These are phyloP conservation scores for Myiagra hebetior DNA, from an alignment of 2,113 vertebrate genomes.

Conservation along the genomic window DNA sequence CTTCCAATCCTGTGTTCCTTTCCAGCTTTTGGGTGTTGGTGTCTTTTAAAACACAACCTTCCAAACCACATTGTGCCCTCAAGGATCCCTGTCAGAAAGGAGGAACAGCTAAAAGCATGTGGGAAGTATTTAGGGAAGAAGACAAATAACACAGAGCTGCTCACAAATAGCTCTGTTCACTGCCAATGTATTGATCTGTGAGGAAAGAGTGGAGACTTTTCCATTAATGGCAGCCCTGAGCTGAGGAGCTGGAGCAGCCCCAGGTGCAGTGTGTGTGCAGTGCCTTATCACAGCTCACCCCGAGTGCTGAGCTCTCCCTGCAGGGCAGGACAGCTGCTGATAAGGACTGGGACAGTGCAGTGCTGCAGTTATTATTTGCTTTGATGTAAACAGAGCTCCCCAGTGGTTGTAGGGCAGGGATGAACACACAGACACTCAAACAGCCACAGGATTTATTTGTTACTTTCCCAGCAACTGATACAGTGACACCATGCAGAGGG, in stretches of 20 bases:
- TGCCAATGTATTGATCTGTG: background rate
- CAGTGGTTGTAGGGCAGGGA: background rate
- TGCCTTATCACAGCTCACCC: background rate
- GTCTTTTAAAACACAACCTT: background rate
- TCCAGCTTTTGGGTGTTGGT: background rate
- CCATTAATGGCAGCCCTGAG: background rate
- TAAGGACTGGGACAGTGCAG: background rate
- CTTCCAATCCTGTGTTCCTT: background rate
- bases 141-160: background rate
- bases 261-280: background rate
- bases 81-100: background rate
- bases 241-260: background rate
- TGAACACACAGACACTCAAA: background rate
- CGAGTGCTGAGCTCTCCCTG: background rate
- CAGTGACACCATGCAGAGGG: accelerated
- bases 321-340: background rate
- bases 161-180: background rate
- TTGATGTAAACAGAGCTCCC: background rate
- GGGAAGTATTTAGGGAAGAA: background rate
- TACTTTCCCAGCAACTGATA: background rate
- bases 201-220: background rate
- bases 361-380: background rate
- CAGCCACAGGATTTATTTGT: background rate
- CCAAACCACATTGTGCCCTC: background rate
- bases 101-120: background rate